Base-by-base conservation (phyloP, 2,888 invertebrate species). In the Rhaphigaster nebulosa region DNA sequence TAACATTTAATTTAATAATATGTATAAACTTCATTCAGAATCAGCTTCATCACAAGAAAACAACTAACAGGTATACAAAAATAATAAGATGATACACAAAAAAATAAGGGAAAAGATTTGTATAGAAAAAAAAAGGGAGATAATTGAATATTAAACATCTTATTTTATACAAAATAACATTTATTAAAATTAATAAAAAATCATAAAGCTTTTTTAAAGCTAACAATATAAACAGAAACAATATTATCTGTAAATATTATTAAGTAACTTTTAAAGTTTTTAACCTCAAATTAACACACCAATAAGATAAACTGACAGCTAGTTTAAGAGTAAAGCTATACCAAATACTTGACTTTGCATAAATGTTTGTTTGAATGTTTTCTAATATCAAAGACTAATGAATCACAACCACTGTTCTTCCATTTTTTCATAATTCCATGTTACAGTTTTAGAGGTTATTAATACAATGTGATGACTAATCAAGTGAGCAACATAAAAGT, bases 171-270 rank as follows among this genome's bases (percentile, higher is more conserved):
- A 70, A 65, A 70, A 70, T 70, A 70, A 70, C 70, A 70, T 70
- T 70, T 70, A 70, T 70, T 70, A 70, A 70, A 70, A 70, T 70
- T 34, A 70, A 70, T 70, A 70, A 70, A 70, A n/a, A 70, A 70
- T 70, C 20, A 70, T 34, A 70, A 70, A 70, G 34, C 34, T 70
- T 34, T 20, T 70, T 34, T 8, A 70, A n/a, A 70, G 70, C 34
- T 70, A 70, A 70, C 70, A 70, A 70, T 70, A 15, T 70, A 70
- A 70, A 70, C 70, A 70, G 34, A 70, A 70, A 18, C 70, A 70
- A 20, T 34, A 70, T 70, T 18, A 34, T 34, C 34, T 70, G 70
- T 70, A 4, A 34, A 70, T 70, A 70, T 70, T 8, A 34, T 70
- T 34, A 34, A 34, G 18, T 70, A 70, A 70, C 34, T 70, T 70